Evolutionary conservation across 2,888 invertebrate genomes (phyloP), one percentile per base, ranked within the genome.

Genomic region (Epiblema foenella): DNA sequence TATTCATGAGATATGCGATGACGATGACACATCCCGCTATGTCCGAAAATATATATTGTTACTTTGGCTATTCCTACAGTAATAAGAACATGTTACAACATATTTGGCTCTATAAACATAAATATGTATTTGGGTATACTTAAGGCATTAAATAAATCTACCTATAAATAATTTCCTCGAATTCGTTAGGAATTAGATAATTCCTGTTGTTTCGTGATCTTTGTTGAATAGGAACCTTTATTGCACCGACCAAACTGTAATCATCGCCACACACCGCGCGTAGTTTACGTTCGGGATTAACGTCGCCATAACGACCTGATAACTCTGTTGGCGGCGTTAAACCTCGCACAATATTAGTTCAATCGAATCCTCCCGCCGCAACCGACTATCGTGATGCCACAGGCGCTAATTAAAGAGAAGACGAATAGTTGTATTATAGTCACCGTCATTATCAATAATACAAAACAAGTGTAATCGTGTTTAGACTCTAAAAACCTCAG

Each of bases 231-330:
- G n/a, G 17, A 54, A 18, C 68, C 33, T 60, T 59, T 29, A 59
- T 24, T 49, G 29, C 52, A 67, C 71, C 66, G 58, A 58, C 63
- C 33, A 68, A 58, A 73, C 33, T 71, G 73, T 75, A 75, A 74
- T 75, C 69, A 73, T 60, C 39, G 66, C 68, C 71, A 54, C 63
- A 52, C 42, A 18, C 24, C 37, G 17, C 69, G 73, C 69, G 68
- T 74, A 72, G 49, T 65, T 74, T 72, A 72, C 76, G 33, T 77
- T 68, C 74, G 60, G 79, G 79, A 81, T 81, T 79, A 81, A 33
- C 70, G 83, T 86, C 77, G 75, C 79, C 80, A 84, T 83, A 79
- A 81, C 71, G 73, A 85, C 80, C 73, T 73, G 78, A 80, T 79
- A 81, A 78, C 73, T 60, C 62, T 54, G 62, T 51, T 51, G 62